Conservation (phyloP, 2,113 vertebrate species). For the Casuarius casuarius region DNA sequence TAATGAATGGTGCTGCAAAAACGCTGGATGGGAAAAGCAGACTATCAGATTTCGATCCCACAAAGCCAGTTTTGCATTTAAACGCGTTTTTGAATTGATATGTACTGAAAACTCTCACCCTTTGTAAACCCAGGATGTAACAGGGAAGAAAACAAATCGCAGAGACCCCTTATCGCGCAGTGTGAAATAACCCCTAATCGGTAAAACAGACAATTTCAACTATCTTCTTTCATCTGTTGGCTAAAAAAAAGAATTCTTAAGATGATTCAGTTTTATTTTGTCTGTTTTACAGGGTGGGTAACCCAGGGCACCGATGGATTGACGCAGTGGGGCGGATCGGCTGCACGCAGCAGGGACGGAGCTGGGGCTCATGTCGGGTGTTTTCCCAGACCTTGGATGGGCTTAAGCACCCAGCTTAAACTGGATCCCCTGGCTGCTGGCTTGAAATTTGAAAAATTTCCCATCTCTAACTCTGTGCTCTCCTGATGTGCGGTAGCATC, state of each 20-base stretch:
- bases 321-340: not conserved
- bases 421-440: not conserved
- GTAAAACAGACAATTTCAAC: not conserved
- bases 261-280: not conserved
- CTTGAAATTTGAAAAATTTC: not conserved
- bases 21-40: not conserved
- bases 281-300: not conserved
- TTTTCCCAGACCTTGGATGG: not conserved
- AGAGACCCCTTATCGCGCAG: not conserved
- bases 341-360: not conserved
- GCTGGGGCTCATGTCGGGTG: fast-evolving
- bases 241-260: not conserved
- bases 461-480: not conserved
- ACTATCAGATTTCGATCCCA: not conserved
- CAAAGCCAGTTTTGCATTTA: not conserved
- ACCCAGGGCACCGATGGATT: fast-evolving
- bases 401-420: not conserved
- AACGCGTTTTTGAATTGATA: not conserved
- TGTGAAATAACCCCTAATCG: not conserved
- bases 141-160: not conserved
- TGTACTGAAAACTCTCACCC: not conserved
- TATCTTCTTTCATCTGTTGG: not conserved
- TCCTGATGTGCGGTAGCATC: too few species aligned
- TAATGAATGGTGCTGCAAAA: not conserved
- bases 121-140: not conserved